phyloP scores from a whole-genome alignment of 1,140 invertebrate genomes.

The Pemphigus obesinymphae region DNA sequence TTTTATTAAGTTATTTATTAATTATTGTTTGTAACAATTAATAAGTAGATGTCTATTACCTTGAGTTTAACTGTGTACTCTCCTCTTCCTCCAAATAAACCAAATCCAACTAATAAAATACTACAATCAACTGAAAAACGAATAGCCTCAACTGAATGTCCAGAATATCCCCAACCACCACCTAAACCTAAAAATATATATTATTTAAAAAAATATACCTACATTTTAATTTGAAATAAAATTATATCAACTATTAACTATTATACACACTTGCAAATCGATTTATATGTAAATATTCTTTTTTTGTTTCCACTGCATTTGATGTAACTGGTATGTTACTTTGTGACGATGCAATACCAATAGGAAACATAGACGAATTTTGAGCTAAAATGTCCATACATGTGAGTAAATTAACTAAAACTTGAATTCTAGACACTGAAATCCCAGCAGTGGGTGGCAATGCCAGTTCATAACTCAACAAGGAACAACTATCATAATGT shows the following conservation, averaged over 20 bases:
- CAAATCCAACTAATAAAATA: slow-evolving; percentile 85
- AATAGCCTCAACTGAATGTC: slow-evolving; percentile 90
- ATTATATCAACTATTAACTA: background rate
- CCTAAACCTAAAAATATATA: slow-evolving; percentile 63
- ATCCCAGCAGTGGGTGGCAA: slow-evolving; percentile 67
- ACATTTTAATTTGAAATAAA: background rate
- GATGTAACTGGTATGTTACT: background rate
- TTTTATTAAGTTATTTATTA: too few species aligned
- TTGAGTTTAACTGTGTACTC: slow-evolving; percentile 96
- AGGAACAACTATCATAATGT: slow-evolving; percentile 12
- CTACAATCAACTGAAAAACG: slow-evolving; percentile 89
- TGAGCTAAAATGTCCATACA: slow-evolving; percentile 85
- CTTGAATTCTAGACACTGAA: slow-evolving; percentile 73
- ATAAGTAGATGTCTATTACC: slow-evolving; percentile 50
- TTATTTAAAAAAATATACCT: background rate
- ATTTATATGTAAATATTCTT: slow-evolving; percentile 13
- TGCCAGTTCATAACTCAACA: slow-evolving; percentile 63
- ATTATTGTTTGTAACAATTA: background rate
- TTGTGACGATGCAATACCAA: slow-evolving; percentile 2
- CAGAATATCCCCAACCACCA: slow-evolving; percentile 96
- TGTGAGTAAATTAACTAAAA: slow-evolving; percentile 80
- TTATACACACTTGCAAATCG: slow-evolving; percentile 32
- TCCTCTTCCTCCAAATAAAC: slow-evolving; percentile 91
- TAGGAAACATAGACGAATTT: slow-evolving; percentile 50
- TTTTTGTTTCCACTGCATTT: background rate